A percentile compares a stretch with the other conserved stretches of the same genome.
Conservation (phyloP, 1,140 invertebrate genomes). For the Drosophila sucinea region DNA sequence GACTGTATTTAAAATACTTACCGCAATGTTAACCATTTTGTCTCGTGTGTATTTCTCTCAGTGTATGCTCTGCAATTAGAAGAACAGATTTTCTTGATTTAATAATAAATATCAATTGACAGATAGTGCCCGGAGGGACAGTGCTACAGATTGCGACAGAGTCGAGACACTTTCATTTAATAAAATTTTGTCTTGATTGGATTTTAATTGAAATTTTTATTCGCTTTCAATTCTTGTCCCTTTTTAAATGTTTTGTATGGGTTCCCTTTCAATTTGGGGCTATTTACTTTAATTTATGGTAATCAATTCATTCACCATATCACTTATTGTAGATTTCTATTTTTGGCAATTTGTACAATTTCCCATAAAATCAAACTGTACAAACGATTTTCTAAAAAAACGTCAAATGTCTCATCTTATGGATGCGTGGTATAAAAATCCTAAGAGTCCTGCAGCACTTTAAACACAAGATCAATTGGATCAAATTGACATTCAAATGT, state of each 20-base stretch:
- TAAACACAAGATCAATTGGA: too few relatives aligned
- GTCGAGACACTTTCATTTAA: constrained; percentile 35
- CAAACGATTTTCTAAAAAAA: too few relatives aligned
- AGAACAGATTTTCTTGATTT: constrained; percentile 11
- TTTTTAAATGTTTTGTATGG: constrained; percentile 66
- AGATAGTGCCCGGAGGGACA: neutral
- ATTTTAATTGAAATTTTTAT: constrained; percentile 40
- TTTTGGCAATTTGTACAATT: neutral
- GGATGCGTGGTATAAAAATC: too few relatives aligned
- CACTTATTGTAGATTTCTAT: neutral
- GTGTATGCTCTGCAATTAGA: constrained; percentile 48
- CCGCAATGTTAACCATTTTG: constrained; percentile 80
- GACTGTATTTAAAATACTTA: constrained; percentile 44
- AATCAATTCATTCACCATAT: constrained; percentile 37
- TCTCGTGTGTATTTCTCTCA: constrained; percentile 33
- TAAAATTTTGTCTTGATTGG: constrained; percentile 8
- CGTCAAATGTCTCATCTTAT: too few relatives aligned
- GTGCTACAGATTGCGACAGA: neutral
- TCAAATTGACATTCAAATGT: too few relatives aligned
- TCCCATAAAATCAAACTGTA: neutral
- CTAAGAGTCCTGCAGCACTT: too few relatives aligned
- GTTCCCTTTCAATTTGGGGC: constrained; percentile 59
- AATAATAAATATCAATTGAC: constrained; percentile 48
- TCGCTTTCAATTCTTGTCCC: neutral
- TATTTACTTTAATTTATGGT: constrained; percentile 54